These are phyloP conservation scores for Melanargia galathea DNA, from an alignment of 2,888 invertebrate genomes.

Conservation along the genomic window DNA sequence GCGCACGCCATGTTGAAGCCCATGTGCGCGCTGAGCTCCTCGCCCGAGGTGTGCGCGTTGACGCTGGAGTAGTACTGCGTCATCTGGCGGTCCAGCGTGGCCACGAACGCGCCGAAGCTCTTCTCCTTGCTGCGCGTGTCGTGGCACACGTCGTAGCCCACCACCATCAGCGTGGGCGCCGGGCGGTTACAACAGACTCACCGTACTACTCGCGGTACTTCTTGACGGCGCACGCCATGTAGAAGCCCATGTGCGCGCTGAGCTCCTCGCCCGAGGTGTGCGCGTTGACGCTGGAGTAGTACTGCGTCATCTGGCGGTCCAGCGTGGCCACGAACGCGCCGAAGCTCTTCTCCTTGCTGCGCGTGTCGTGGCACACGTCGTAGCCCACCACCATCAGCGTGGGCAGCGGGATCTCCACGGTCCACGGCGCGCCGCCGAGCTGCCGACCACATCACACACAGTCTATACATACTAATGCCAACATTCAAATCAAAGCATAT, in stretches of 20 bases:
- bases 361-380: slow-evolving; percentile 94
- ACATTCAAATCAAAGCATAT: too few relatives aligned
- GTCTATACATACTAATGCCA: not conserved
- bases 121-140: slow-evolving; percentile 86
- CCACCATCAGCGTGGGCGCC: slow-evolving; percentile 86
- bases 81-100: slow-evolving; percentile 83
- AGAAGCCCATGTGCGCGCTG: slow-evolving; percentile 86
- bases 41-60: slow-evolving; percentile 87
- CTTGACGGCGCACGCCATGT: slow-evolving; percentile 78
- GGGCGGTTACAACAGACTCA: too few relatives aligned
- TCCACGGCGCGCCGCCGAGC: slow-evolving; percentile 95
- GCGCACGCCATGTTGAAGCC: slow-evolving; percentile 87
- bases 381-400: slow-evolving; percentile 92
- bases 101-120: slow-evolving; percentile 90
- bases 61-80: slow-evolving; percentile 89
- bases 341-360: slow-evolving; percentile 83
- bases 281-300: slow-evolving; percentile 87
- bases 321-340: slow-evolving; percentile 91
- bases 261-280: slow-evolving; percentile 90
- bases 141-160: slow-evolving; percentile 95
- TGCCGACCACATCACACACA: slow-evolving; percentile 44
- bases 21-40: slow-evolving; percentile 76
- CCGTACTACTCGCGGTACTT: slow-evolving; percentile 76
- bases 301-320: slow-evolving; percentile 83
- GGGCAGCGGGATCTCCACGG: slow-evolving; percentile 84